Evolutionary conservation across 2,888 invertebrate species (phyloP).

Genomic region (Himalopsyche anomala): DNA sequence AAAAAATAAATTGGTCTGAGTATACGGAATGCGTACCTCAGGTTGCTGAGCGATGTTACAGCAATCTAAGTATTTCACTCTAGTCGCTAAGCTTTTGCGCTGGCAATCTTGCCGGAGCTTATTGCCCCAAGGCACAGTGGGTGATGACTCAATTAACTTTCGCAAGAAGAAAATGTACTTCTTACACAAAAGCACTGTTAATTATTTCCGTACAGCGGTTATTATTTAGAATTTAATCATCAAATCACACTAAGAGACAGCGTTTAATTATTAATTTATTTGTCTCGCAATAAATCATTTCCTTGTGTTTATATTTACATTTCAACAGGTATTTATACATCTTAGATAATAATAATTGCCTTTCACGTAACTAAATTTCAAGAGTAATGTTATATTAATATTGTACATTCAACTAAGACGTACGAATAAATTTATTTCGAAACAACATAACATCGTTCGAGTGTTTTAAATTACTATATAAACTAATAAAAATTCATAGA

Average conservation of each 20-base stretch:
- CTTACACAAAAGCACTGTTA: conserved; percentile 16
- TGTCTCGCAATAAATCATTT: neutral
- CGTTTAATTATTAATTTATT: conserved; percentile 12
- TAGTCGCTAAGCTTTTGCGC: conserved; percentile 2
- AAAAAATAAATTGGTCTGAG: no score
- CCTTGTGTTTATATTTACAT: no score
- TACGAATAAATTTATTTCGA: no score
- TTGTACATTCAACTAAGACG: no score
- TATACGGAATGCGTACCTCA: neutral
- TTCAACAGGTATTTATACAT: no score
- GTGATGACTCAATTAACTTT: conserved; percentile 30
- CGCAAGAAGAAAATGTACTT: conserved; percentile 9
- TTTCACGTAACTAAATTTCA: no score
- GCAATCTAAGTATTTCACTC: conserved; percentile 34
- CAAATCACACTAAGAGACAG: conserved; percentile 16
- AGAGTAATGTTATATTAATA: no score
- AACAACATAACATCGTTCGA: no score
- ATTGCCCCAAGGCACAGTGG: conserved; percentile 20
- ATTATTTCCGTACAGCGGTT: conserved; percentile 14
- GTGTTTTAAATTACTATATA: no score
- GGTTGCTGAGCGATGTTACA: neutral
- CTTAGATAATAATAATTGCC: no score
- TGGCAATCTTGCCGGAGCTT: conserved; percentile 26
- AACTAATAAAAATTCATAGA: no score
- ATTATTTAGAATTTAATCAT: conserved; percentile 22